Percentiles rank a stretch among this genome's conserved stretches.
phyloP scores from a whole-genome alignment of 2,888 invertebrate genomes.

The Palloptera scutellata region DNA sequence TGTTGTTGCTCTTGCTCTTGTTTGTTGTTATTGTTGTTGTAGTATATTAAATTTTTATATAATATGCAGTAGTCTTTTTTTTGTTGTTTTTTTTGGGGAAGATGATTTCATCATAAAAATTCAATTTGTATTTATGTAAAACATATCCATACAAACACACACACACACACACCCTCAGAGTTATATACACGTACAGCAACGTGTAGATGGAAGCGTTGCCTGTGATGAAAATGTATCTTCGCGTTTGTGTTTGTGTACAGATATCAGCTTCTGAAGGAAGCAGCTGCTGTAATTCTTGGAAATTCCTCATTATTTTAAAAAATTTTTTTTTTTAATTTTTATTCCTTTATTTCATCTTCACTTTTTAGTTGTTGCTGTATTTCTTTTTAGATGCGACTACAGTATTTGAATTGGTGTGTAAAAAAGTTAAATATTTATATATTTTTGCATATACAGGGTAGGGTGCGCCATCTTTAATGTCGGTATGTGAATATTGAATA shows the following conservation, averaged over 20 bases:
- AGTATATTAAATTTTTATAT: not conserved
- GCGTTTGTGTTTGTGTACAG: not conserved
- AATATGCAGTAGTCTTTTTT: not conserved
- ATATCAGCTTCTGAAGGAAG: conserved; percentile 8
- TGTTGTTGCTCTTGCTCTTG: conserved; percentile 9
- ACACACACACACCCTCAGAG: too few relatives aligned
- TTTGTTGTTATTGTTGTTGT: conserved; percentile 12
- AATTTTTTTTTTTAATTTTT: conserved; percentile 6
- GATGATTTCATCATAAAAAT: conserved; percentile 36
- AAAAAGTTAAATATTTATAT: conserved; percentile 17
- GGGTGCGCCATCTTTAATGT: too few relatives aligned
- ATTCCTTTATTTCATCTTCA: not conserved
- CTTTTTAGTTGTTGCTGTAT: not conserved
- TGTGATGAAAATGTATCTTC: not conserved
- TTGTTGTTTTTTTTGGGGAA: conserved; percentile 13
- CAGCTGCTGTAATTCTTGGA: conserved; percentile 33
- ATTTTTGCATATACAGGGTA: conserved; percentile 16
- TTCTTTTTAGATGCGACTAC: conserved; percentile 1
- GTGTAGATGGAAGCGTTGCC: not conserved
- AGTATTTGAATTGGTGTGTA: not conserved
- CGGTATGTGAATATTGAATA: too few relatives aligned
- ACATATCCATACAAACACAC: conserved; percentile 15
- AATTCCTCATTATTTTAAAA: conserved; percentile 14
- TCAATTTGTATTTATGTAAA: conserved; percentile 33
- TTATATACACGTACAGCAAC: not conserved